A percentile compares a stretch with the other conserved stretches of the same genome.
phyloP scores from a whole-genome alignment of 2,888 invertebrate genomes.

The Habrosyne pyritoides region DNA sequence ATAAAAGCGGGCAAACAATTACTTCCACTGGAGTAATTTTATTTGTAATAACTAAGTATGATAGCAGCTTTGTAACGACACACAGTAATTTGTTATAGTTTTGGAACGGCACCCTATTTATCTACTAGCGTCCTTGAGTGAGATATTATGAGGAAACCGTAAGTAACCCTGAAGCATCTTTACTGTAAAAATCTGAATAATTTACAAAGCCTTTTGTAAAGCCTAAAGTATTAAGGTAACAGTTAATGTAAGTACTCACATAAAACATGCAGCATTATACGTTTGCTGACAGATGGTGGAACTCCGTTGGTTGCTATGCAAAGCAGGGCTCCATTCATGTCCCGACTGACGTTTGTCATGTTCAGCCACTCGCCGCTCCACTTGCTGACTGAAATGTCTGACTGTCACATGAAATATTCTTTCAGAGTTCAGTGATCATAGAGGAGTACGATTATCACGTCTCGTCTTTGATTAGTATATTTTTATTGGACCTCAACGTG shows the following conservation, averaged over 20 bases:
- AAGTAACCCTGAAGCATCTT: too few relatives aligned
- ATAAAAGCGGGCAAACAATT: too few relatives aligned
- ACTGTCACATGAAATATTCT: slow-evolving; percentile 1
- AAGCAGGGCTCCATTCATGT: slow-evolving; percentile 85
- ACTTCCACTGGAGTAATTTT: too few relatives aligned
- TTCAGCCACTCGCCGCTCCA: slow-evolving; percentile 81
- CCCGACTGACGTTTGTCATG: slow-evolving; percentile 79
- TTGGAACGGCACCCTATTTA: too few relatives aligned
- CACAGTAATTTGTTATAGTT: too few relatives aligned
- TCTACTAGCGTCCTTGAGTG: too few relatives aligned
- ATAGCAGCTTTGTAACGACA: too few relatives aligned
- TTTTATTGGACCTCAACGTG: neutral
- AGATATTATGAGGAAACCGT: too few relatives aligned
- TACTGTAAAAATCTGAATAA: too few relatives aligned
- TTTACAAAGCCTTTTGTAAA: too few relatives aligned
- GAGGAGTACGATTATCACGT: neutral
- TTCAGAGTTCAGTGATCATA: neutral
- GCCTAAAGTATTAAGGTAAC: too few relatives aligned
- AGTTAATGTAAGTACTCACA: slow-evolving; percentile 80
- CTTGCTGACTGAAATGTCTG: slow-evolving; percentile 66
- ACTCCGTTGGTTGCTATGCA: slow-evolving; percentile 87
- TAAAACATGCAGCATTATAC: slow-evolving; percentile 75
- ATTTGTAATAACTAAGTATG: too few relatives aligned
- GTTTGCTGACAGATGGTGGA: slow-evolving; percentile 70
- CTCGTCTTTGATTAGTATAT: neutral